These are phyloP conservation scores for Pelecanoides urinatrix DNA, from an alignment of 2,113 vertebrate genomes.

Conservation along the genomic window DNA sequence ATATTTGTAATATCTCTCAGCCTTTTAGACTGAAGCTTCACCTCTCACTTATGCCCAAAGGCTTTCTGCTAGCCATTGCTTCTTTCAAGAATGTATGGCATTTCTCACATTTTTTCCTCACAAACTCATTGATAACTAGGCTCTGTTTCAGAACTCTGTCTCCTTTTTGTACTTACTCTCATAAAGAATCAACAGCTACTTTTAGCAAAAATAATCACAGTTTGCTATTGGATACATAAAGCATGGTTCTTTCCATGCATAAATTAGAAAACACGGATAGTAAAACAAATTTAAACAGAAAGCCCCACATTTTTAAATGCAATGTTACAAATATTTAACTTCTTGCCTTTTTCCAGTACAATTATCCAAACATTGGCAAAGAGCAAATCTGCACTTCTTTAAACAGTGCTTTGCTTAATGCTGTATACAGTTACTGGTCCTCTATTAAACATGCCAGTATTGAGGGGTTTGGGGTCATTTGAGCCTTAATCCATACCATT, in stretches of 20 bases:
- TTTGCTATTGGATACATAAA: background rate
- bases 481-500: background rate
- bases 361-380: background rate
- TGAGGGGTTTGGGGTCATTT: background rate
- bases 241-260: background rate
- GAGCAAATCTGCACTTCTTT: background rate
- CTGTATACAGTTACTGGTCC: background rate
- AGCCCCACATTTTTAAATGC: background rate
- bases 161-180: background rate
- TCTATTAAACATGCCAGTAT: background rate
- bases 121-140: background rate
- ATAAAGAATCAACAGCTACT: background rate
- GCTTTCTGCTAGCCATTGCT: background rate
- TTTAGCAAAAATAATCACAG: background rate
- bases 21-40: background rate
- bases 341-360: background rate
- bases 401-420: background rate
- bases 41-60: background rate
- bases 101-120: background rate
- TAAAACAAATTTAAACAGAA: background rate
- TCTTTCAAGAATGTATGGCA: background rate
- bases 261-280: background rate
- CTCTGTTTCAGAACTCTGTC: background rate
- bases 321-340: background rate
- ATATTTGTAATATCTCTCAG: background rate